phyloP scores from a whole-genome alignment of 2,797 vertebrate species.

The Xiphorhynchus erythropygius region DNA sequence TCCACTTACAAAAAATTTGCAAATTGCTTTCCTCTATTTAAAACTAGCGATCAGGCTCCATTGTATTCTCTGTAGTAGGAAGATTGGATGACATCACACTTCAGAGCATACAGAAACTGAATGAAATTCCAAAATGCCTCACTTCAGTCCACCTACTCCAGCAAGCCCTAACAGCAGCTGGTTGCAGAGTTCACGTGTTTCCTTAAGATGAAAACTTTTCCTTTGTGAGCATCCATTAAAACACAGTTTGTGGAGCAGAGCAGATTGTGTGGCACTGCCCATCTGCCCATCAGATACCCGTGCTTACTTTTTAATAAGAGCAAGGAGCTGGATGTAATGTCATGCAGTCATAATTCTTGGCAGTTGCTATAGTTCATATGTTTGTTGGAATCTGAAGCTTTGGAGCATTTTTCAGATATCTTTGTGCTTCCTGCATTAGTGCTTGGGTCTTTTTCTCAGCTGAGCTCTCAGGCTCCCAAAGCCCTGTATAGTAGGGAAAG shows the following conservation, averaged over 20 bases:
- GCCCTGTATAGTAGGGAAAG: background rate
- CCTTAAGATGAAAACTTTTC: background rate
- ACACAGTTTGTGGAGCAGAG: background rate
- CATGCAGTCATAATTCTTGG: constrained; percentile 56
- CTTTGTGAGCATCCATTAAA: background rate
- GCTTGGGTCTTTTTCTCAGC: background rate
- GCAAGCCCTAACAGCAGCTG: background rate
- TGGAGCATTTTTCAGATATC: constrained; percentile 63
- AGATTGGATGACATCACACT: background rate
- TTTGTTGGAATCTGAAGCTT: constrained; percentile 59
- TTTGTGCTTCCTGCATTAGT: constrained; percentile 50
- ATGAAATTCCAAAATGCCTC: background rate
- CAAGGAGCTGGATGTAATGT: constrained; percentile 55
- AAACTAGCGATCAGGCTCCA: background rate
- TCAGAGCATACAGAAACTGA: background rate
- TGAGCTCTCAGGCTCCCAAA: background rate
- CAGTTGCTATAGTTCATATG: constrained; percentile 47
- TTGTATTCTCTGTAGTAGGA: background rate
- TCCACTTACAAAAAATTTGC: background rate
- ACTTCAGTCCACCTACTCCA: background rate
- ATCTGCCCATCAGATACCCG: background rate
- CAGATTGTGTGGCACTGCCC: constrained; percentile 52
- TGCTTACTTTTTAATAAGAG: constrained; percentile 33
- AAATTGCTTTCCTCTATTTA: background rate
- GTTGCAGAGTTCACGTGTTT: accelerated